A percentile compares a stretch with the other conserved stretches of the same genome.
Conservation (phyloP, 2,113 vertebrate genomes). For the Polypterus bichir region DNA sequence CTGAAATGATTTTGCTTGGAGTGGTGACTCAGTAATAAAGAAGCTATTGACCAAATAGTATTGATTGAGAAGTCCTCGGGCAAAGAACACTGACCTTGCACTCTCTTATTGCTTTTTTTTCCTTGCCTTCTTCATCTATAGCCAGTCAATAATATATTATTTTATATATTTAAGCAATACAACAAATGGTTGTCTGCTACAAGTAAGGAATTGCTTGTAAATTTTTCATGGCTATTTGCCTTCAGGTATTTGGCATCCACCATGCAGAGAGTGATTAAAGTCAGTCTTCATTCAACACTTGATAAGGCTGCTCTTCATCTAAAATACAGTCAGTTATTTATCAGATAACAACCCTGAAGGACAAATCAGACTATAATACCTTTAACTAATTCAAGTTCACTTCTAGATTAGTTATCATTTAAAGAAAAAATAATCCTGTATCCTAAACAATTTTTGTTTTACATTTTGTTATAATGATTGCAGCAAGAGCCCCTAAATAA, state of each 20-base stretch:
- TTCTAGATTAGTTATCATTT: constrained; percentile 42
- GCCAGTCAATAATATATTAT: constrained; percentile 98
- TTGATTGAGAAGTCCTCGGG: constrained; percentile 95
- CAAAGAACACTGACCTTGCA: constrained; percentile 89
- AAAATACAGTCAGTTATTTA: constrained; percentile 5
- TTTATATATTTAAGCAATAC: constrained; percentile 95
- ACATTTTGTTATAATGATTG: constrained; percentile 31
- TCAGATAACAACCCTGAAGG: constrained; percentile 53
- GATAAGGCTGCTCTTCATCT: constrained; percentile 50
- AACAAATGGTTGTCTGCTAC: constrained; percentile 68
- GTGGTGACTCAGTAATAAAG: constrained; percentile 98
- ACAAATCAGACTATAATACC: constrained; percentile 14
- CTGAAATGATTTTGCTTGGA: constrained; percentile 89
- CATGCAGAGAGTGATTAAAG: constrained; percentile 51
- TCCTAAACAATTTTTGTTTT: constrained; percentile 68
- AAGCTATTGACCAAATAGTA: constrained; percentile 98
- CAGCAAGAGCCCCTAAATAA: too few species aligned
- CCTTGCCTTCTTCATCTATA: constrained; percentile 73
- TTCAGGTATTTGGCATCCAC: constrained; percentile 57
- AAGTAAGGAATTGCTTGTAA: constrained; percentile 79
- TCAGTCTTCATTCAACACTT: constrained; percentile 47
- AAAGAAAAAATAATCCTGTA: constrained; percentile 45
- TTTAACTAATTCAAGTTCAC: constrained; percentile 40
- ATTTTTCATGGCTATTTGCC: constrained; percentile 63
- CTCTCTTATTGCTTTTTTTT: constrained; percentile 82